A percentile compares a stretch with the other conserved stretches of the same genome.
These are phyloP conservation scores for Lepidothrix coronata DNA, from an alignment of 2,113 vertebrate species.

Conservation along the genomic window DNA sequence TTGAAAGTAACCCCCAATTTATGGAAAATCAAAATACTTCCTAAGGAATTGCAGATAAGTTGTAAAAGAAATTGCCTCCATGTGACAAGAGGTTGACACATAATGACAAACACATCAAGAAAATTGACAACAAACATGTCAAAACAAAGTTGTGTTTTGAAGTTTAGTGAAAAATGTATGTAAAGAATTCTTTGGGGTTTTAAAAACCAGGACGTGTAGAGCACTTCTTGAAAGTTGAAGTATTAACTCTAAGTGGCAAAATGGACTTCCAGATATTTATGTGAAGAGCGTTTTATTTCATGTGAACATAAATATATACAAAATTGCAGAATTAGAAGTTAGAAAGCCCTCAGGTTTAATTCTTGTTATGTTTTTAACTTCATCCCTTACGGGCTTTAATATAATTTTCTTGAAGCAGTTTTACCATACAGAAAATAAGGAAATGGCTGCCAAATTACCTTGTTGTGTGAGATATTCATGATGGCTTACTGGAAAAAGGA, in stretches of 20 bases:
- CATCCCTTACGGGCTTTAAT: background rate
- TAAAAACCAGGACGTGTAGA: background rate
- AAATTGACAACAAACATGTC: background rate
- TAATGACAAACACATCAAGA: background rate
- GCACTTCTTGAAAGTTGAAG: background rate
- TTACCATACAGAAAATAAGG: background rate
- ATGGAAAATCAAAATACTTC: background rate
- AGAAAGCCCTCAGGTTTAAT: background rate
- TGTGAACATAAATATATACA: background rate
- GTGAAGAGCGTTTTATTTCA: background rate
- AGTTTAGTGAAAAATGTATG: background rate
- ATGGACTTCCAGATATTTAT: background rate
- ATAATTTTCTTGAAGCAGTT: background rate
- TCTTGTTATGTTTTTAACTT: background rate
- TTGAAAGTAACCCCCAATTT: background rate
- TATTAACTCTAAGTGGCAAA: background rate
- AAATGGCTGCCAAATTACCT: background rate
- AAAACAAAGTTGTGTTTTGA: background rate
- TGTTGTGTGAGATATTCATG: background rate
- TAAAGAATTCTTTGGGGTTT: background rate
- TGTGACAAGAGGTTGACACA: background rate
- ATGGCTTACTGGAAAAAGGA: background rate
- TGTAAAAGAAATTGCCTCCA: background rate
- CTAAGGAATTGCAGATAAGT: background rate
- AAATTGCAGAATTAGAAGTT: background rate